Conservation (phyloP, 2,888 invertebrate species). For the Parnassius mnemosyne region DNA sequence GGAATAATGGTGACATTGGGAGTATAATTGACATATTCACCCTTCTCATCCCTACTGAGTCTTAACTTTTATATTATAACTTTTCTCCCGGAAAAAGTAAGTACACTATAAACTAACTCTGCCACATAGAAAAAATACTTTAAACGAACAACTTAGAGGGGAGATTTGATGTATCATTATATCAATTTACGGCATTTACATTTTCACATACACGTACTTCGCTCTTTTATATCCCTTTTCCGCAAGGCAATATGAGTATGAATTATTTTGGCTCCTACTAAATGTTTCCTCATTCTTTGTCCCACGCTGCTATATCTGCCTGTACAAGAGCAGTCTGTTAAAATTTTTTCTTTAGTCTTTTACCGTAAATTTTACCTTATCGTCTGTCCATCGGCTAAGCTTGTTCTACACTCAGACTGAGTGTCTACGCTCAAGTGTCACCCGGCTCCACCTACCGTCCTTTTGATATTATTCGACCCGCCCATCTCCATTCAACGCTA, state of each 20-base stretch:
- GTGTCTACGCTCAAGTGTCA: conserved; percentile 23
- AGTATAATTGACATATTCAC: no score
- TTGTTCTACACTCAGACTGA: conserved; percentile 15
- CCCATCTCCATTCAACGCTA: conserved; percentile 46
- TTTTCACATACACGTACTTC: conserved; percentile 21
- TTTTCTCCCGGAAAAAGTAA: conserved; percentile 7
- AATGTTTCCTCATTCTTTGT: conserved; percentile 16
- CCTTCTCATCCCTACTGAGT: no score
- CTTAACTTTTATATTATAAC: neutral
- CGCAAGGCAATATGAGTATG: conserved; percentile 23
- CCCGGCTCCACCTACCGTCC: conserved; percentile 32
- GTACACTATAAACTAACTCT: conserved; percentile 13
- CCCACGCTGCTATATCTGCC: conserved; percentile 7
- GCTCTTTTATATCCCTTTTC: conserved; percentile 22
- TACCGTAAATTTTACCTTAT: conserved; percentile 7
- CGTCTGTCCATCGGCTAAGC: conserved; percentile 7
- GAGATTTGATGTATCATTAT: conserved; percentile 27
- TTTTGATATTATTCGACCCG: conserved; percentile 39
- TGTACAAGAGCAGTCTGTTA: neutral
- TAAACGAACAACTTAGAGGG: conserved; percentile 23
- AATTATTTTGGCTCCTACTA: conserved; percentile 22
- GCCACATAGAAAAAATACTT: conserved; percentile 21
- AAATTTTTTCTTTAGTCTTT: conserved; percentile 13
- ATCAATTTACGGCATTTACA: conserved; percentile 28
- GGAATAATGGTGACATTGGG: no score